Conservation (phyloP, 2,888 invertebrate species). For the Cheilosia impressa region DNA sequence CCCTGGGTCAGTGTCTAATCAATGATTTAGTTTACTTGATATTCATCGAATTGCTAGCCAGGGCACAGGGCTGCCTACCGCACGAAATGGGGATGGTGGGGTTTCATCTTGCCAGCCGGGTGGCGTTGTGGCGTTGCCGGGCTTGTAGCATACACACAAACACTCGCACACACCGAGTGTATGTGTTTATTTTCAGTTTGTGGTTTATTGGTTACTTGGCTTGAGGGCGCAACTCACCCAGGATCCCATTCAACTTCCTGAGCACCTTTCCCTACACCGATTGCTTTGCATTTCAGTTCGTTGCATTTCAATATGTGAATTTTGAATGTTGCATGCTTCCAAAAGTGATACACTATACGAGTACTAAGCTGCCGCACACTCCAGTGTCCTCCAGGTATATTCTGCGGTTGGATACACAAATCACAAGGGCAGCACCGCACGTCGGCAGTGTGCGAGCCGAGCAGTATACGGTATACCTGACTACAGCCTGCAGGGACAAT, state of each 20-base stretch:
- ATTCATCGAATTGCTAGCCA: conserved; percentile 45
- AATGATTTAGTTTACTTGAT: conserved; percentile 67
- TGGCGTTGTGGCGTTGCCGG: conserved; percentile 18
- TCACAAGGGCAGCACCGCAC: conserved; percentile 5
- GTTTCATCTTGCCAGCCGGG: neutral
- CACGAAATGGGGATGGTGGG: neutral
- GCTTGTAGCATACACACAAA: neutral
- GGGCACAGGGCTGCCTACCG: too few species aligned
- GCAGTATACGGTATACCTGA: neutral
- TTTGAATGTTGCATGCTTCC: conserved; percentile 44
- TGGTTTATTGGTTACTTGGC: conserved; percentile 65
- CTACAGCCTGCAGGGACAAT: conserved; percentile 2
- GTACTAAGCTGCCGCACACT: neutral
- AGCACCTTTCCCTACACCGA: conserved; percentile 8
- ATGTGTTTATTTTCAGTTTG: conserved; percentile 64
- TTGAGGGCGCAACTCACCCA: conserved; percentile 45
- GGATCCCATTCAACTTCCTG: conserved; percentile 11
- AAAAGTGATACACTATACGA: conserved; percentile 7
- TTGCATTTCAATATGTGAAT: conserved; percentile 47
- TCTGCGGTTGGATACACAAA: conserved; percentile 52
- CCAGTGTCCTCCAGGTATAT: conserved; percentile 32
- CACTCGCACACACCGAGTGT: neutral
- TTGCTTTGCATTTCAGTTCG: conserved; percentile 40
- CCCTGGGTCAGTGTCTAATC: conserved; percentile 50
- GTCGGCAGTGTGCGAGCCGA: neutral